Evolutionary conservation across 53 echinoderm and acorn worm species (phyloP).

Genomic region (Astropecten irregularis): DNA sequence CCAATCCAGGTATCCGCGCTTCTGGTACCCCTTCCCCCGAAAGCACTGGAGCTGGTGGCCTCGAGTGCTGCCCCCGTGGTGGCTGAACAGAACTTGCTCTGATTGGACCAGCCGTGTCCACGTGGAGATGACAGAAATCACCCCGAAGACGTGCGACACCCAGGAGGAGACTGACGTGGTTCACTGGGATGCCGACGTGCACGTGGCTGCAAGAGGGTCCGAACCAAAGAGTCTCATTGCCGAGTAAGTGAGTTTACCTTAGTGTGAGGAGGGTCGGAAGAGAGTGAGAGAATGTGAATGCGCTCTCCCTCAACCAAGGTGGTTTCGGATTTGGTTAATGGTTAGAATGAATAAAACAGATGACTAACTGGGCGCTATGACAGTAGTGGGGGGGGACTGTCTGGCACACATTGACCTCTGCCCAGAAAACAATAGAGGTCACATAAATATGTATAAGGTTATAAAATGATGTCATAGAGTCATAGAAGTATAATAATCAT

Average conservation of each 20-base stretch:
- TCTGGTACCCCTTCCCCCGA: slow-evolving; percentile 82
- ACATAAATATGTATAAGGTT: too few species aligned
- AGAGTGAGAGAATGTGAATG: too few species aligned
- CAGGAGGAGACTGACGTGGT: slow-evolving; percentile 13
- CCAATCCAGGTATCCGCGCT: slow-evolving; percentile 82
- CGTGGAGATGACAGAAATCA: slow-evolving; percentile 57
- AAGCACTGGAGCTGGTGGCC: slow-evolving; percentile 85
- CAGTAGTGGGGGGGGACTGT: too few species aligned
- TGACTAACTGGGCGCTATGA: too few species aligned
- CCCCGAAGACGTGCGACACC: slow-evolving; percentile 53
- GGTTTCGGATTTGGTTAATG: too few species aligned
- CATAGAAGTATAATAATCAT: too few species aligned
- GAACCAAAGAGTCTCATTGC: slow-evolving; percentile 71
- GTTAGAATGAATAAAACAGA: too few species aligned
- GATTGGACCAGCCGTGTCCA: slow-evolving; percentile 74
- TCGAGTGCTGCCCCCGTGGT: slow-evolving; percentile 75
- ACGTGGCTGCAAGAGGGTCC: slow-evolving; percentile 44
- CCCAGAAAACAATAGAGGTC: too few species aligned
- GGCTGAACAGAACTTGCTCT: slow-evolving; percentile 68
- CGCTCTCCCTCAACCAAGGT: too few species aligned
- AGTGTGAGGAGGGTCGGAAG: too few species aligned
- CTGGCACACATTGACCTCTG: too few species aligned
- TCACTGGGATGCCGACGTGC: slow-evolving; percentile 61
- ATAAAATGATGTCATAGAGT: too few species aligned
- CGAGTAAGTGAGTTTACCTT: slow-evolving; percentile 65